A percentile compares a stretch with the other conserved stretches of the same genome.
Evolutionary conservation across 2,797 vertebrate genomes (phyloP).

Genomic region (Erithacus rubecula): DNA sequence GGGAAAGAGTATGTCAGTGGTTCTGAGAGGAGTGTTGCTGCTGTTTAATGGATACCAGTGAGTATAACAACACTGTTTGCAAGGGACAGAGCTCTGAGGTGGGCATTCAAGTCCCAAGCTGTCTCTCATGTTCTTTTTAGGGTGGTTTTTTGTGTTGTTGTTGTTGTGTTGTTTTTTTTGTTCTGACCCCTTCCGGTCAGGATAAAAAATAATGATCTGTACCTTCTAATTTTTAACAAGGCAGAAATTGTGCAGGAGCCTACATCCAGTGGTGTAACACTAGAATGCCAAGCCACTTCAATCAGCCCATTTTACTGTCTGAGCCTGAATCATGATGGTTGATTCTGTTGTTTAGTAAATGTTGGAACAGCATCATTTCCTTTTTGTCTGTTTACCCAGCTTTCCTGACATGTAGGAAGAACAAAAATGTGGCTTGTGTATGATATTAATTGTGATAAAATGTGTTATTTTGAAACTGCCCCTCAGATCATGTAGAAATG

Average conservation of each 20-base stretch:
- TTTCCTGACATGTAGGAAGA: neutral
- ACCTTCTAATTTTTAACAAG: neutral
- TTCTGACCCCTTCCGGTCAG: neutral
- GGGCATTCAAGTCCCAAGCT: neutral
- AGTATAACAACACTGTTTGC: neutral
- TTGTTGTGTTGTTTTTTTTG: neutral
- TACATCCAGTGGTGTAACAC: neutral
- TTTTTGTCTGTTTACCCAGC: neutral
- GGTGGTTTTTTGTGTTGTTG: too few relatives aligned
- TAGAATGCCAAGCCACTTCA: neutral
- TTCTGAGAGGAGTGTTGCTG: neutral
- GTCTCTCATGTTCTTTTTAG: neutral
- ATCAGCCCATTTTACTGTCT: neutral
- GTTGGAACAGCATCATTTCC: neutral
- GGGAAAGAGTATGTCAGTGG: neutral
- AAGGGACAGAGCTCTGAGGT: neutral
- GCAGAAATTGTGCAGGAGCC: neutral
- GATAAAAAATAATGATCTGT: neutral
- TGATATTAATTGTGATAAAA: neutral
- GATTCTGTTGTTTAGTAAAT: neutral
- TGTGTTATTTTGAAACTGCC: neutral
- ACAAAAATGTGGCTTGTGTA: neutral
- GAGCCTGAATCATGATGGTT: neutral
- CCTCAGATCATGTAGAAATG: neutral
- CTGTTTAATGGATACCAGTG: neutral